Percentiles rank a stretch among this genome's conserved stretches.
These are phyloP conservation scores for Arbacia lixula DNA, from an alignment of 53 echinoderm and acorn worm genomes.

Conservation along the genomic window DNA sequence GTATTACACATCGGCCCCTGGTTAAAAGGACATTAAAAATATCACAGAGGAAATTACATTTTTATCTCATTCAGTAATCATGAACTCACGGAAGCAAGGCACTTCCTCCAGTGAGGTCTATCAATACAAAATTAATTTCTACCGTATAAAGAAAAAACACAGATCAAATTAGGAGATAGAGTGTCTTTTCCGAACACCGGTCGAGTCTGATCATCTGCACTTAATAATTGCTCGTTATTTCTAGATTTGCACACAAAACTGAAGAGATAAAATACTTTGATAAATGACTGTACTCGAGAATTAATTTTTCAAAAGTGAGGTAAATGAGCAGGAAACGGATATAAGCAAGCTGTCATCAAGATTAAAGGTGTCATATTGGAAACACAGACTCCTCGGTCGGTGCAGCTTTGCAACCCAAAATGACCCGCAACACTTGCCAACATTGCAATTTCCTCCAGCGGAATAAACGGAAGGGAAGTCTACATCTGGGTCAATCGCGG, in stretches of 20 bases:
- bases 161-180: background rate
- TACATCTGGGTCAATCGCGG: slow-evolving; percentile 10
- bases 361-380: slow-evolving; percentile 1
- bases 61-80: too few species aligned
- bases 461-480: background rate
- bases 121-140: background rate
- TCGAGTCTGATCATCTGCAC: background rate
- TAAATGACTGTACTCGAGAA: slow-evolving; percentile 1
- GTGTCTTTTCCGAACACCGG: background rate
- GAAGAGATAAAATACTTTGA: background rate
- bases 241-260: background rate
- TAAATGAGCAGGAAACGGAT: background rate
- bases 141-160: too few species aligned
- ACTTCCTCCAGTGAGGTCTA: slow-evolving; percentile 15
- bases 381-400: background rate
- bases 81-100: too few species aligned
- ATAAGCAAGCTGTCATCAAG: slow-evolving; percentile 14
- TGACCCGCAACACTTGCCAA: slow-evolving; percentile 22
- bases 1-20: too few species aligned
- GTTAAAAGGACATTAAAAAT: too few species aligned
- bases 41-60: too few species aligned
- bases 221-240: background rate
- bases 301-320: slow-evolving; percentile 10
- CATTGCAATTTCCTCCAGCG: slow-evolving; percentile 13
- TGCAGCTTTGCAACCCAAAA: background rate